Evolutionary conservation across 2,113 vertebrate species (phyloP).

Genomic region (Cryptomyrus ogoouensis): DNA sequence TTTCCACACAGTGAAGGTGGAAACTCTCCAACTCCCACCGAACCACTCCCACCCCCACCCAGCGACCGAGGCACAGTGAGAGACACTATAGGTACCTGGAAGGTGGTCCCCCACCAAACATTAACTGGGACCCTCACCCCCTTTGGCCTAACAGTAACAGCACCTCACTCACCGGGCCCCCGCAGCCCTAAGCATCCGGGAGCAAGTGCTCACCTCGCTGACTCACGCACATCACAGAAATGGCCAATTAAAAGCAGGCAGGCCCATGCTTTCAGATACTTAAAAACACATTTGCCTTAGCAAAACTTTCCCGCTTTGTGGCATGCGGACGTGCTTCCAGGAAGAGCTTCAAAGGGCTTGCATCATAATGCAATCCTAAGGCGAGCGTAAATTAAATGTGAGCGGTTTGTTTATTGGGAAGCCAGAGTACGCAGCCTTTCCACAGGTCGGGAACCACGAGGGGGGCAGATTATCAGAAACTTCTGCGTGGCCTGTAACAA

Average conservation of each 20-base stretch:
- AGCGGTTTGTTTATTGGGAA: conserved; percentile 26
- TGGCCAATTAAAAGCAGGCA: conserved; percentile 35
- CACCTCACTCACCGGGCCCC: background rate
- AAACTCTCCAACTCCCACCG: conserved; percentile 3
- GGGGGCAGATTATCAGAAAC: background rate
- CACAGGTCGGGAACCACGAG: background rate
- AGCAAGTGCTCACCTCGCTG: conserved; percentile 17
- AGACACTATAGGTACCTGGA: background rate
- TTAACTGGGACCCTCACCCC: background rate
- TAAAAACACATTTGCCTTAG: conserved; percentile 28
- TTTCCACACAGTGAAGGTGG: conserved; percentile 44
- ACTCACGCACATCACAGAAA: conserved; percentile 48
- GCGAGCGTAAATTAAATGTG: conserved; percentile 22
- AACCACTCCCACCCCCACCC: background rate
- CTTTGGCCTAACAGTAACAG: background rate
- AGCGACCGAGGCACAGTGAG: background rate
- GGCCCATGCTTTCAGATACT: conserved; percentile 36
- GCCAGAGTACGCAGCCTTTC: conserved; percentile 24
- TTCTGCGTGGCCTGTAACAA: background rate
- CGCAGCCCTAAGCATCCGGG: background rate
- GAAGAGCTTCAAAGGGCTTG: conserved; percentile 22
- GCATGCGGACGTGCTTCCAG: conserved; percentile 25
- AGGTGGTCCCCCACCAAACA: background rate
- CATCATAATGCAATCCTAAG: conserved; percentile 35
- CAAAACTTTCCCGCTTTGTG: conserved; percentile 12